A percentile compares a stretch with the other conserved stretches of the same genome.
Evolutionary conservation across 2,113 vertebrate genomes (phyloP).

Genomic region (Bos javanicus): DNA sequence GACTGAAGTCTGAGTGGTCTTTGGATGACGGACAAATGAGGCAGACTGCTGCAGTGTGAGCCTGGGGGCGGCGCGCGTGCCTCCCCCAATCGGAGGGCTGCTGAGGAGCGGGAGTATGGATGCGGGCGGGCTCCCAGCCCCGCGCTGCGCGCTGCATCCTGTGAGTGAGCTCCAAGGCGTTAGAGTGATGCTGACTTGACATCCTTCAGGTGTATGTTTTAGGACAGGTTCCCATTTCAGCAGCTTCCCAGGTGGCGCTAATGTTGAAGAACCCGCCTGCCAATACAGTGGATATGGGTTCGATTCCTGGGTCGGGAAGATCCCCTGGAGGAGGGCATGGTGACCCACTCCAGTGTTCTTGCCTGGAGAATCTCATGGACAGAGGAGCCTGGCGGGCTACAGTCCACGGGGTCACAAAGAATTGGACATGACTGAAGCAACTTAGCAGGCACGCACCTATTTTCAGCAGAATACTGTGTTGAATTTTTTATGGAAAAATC

Average conservation of each 20-base stretch:
- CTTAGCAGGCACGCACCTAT: background rate
- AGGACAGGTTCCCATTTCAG: background rate
- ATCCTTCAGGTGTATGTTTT: background rate
- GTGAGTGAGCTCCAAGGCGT: too few relatives aligned
- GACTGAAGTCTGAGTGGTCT: background rate
- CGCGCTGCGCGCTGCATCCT: fast-evolving
- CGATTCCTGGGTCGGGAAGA: background rate
- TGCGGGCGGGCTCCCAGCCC: background rate
- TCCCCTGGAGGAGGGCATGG: background rate
- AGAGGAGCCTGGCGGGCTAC: background rate
- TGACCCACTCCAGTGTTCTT: background rate
- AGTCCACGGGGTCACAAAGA: background rate
- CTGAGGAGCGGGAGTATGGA: fast-evolving
- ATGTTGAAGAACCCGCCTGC: background rate
- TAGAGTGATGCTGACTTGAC: background rate
- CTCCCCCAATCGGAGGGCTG: fast-evolving
- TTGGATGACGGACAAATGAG: background rate
- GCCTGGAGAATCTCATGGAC: background rate
- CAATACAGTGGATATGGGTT: background rate
- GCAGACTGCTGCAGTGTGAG: background rate
- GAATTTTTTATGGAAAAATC: background rate
- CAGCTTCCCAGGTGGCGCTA: background rate
- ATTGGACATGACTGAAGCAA: background rate
- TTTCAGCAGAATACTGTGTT: background rate
- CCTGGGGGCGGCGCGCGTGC: background rate